phyloP scores from a whole-genome alignment of 2,113 vertebrate species.

The Clarias batrachus region DNA sequence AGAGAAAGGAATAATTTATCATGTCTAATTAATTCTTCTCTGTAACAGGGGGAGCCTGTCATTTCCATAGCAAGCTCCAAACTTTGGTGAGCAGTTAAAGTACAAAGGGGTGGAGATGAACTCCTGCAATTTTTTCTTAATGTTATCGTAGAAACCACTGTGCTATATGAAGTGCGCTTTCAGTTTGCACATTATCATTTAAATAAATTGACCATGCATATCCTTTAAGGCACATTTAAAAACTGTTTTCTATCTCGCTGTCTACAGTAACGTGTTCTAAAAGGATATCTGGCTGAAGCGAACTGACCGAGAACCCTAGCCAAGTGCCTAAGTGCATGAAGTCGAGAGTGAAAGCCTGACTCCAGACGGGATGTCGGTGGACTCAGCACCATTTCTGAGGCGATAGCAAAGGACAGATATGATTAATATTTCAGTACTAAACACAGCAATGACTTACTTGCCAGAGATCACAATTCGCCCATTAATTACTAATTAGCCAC shows the following conservation, averaged over 20 bases:
- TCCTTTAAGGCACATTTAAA: slow-evolving; percentile 33
- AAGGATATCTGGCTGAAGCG: neutral
- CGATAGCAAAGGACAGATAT: neutral
- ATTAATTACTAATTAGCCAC: neutral
- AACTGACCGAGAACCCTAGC: neutral
- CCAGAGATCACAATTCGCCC: neutral
- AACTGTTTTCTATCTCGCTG: slow-evolving; percentile 7
- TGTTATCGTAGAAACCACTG: slow-evolving; percentile 38
- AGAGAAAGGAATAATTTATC: slow-evolving; percentile 80
- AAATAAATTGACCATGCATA: slow-evolving; percentile 69
- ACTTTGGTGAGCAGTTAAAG: slow-evolving; percentile 58
- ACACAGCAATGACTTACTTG: neutral
- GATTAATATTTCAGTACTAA: neutral
- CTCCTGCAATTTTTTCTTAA: slow-evolving; percentile 23
- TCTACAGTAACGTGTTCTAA: neutral
- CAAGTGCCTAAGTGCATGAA: too few relatives aligned
- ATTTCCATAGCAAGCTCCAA: slow-evolving; percentile 64
- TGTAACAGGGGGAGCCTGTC: slow-evolving; percentile 65
- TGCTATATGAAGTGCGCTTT: slow-evolving; percentile 61
- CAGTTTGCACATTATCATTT: slow-evolving; percentile 67
- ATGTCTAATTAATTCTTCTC: slow-evolving; percentile 84
- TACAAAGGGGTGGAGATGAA: slow-evolving; percentile 62
- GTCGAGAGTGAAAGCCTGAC: neutral
- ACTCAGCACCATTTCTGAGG: neutral
- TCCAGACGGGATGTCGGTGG: neutral